Evolutionary conservation across 2,113 vertebrate species (phyloP).

Genomic region (Melanerpes formicivorus): DNA sequence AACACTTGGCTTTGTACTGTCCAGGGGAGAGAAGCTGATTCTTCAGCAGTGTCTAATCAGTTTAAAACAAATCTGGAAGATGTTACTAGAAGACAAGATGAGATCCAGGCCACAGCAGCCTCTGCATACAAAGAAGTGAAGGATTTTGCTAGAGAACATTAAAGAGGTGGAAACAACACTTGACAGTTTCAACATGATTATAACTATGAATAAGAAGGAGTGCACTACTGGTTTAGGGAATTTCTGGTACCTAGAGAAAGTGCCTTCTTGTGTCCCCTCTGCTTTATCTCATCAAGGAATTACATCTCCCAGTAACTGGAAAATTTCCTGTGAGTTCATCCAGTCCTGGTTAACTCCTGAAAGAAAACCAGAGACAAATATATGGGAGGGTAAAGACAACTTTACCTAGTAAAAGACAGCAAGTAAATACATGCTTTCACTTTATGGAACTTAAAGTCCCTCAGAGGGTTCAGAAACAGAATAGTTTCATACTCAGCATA

Average conservation of each 20-base stretch:
- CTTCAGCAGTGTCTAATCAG: slow-evolving; percentile 82
- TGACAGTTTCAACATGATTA: slow-evolving; percentile 61
- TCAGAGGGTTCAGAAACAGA: background rate
- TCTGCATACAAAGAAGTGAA: slow-evolving; percentile 68
- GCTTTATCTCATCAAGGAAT: too few relatives aligned
- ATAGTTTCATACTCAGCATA: background rate
- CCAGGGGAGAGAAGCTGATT: slow-evolving; percentile 79
- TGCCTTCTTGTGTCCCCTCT: background rate
- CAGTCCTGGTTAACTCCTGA: background rate
- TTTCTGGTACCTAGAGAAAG: slow-evolving; percentile 7
- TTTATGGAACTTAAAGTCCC: background rate
- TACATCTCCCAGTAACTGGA: background rate
- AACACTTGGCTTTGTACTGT: slow-evolving; percentile 78
- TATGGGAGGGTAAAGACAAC: background rate
- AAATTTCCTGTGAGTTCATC: background rate
- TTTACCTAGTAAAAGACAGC: background rate
- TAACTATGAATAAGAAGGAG: slow-evolving; percentile 32
- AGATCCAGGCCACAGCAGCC: slow-evolving; percentile 77
- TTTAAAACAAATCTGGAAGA: slow-evolving; percentile 84
- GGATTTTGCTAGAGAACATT: slow-evolving; percentile 68
- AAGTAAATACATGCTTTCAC: background rate
- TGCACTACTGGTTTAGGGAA: slow-evolving; percentile 39
- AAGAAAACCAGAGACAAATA: background rate
- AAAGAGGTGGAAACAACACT: slow-evolving; percentile 69
- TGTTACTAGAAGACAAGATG: slow-evolving; percentile 79